Conservation (phyloP, 1,140 invertebrate species). For the Cecropterus lyciades region DNA sequence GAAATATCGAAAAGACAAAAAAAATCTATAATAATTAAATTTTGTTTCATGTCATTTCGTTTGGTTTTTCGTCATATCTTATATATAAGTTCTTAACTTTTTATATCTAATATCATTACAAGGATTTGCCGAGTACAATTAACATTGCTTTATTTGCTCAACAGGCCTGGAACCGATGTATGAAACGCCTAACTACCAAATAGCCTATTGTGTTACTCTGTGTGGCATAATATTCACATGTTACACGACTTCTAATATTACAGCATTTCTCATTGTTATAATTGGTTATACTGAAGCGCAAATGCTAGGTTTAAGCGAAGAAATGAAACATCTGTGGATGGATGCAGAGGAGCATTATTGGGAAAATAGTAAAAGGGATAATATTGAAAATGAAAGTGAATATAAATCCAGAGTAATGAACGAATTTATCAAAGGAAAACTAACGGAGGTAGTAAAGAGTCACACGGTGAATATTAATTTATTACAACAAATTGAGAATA, state of each 20-base stretch:
- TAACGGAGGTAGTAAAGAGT: constrained; percentile 45
- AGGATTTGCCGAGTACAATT: too few species aligned
- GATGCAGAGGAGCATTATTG: constrained; percentile 48
- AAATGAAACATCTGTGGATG: constrained; percentile 52
- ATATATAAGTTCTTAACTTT: too few species aligned
- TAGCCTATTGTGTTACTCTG: constrained; percentile 38
- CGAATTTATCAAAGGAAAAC: constrained; percentile 44
- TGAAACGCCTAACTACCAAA: constrained; percentile 62
- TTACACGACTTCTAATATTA: constrained; percentile 48
- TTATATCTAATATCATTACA: too few species aligned
- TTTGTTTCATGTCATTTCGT: too few species aligned
- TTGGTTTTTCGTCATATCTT: too few species aligned
- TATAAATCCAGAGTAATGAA: constrained; percentile 39
- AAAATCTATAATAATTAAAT: too few species aligned
- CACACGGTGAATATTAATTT: constrained; percentile 51
- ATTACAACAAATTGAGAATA: constrained; percentile 45
- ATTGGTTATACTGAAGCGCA: constrained; percentile 63
- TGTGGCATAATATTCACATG: constrained; percentile 39
- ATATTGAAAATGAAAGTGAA: constrained; percentile 14
- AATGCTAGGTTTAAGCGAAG: constrained; percentile 53
- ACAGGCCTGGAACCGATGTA: constrained; percentile 61
- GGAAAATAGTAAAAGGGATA: constrained; percentile 18
- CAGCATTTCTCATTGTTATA: constrained; percentile 55
- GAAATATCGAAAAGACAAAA: too few species aligned
- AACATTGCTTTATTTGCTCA: constrained; percentile 19